phyloP scores from a whole-genome alignment of 2,797 vertebrate genomes.

The Chaetophractus vellerosus region DNA sequence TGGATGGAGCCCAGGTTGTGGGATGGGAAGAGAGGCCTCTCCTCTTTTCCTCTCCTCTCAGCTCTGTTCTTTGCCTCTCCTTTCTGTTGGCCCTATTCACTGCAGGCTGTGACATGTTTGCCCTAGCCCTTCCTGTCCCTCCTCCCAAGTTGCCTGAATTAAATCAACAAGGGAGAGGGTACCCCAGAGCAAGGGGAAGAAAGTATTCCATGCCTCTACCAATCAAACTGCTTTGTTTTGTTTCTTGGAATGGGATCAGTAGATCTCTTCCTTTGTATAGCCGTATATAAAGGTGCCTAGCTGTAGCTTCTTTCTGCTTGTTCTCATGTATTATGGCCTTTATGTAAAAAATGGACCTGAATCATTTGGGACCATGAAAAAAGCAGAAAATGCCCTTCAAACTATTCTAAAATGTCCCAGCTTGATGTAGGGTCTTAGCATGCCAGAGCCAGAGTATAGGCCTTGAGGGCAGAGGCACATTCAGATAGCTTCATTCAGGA shows the following conservation, averaged over 20 bases:
- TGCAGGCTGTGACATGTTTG: constrained; percentile 83
- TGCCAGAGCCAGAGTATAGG: not conserved
- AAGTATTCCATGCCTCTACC: constrained; percentile 55
- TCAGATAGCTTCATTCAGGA: constrained; percentile 46
- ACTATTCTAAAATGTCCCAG: not conserved
- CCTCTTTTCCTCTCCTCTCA: constrained; percentile 82
- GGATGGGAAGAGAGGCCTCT: constrained; percentile 89
- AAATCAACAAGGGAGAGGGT: constrained; percentile 82
- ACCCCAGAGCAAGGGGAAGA: constrained; percentile 73
- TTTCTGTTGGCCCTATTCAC: constrained; percentile 83
- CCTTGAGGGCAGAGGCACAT: constrained; percentile 7
- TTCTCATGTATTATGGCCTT: not conserved
- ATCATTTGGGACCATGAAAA: not conserved
- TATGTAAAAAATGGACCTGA: constrained; percentile 41
- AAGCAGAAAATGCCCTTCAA: constrained; percentile 11
- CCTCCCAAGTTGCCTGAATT: constrained; percentile 81
- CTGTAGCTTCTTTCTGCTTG: not conserved
- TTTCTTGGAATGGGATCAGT: constrained; percentile 21
- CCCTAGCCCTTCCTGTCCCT: constrained; percentile 79
- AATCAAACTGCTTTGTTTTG: constrained; percentile 61
- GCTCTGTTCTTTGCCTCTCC: constrained; percentile 82
- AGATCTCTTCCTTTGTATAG: not conserved
- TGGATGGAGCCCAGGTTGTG: constrained; percentile 91
- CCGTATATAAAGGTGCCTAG: not conserved
- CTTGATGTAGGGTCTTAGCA: not conserved